These are phyloP conservation scores for Trachelus troglodyta DNA, from an alignment of 2,888 invertebrate genomes.

Conservation along the genomic window DNA sequence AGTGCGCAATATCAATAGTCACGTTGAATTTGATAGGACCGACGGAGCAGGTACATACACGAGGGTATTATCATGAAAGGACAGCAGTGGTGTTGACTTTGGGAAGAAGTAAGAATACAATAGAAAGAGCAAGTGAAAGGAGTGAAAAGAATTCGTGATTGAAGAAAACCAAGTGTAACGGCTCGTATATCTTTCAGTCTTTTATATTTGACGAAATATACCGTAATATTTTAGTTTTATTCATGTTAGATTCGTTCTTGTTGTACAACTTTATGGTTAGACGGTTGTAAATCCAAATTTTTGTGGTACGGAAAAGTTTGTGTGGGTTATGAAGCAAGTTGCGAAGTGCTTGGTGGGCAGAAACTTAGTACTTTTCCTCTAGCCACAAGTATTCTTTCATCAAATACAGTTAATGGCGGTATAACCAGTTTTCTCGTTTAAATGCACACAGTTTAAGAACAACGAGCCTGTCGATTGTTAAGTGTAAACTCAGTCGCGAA, in stretches of 20 bases:
- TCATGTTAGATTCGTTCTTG: conserved; percentile 16
- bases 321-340: conserved; percentile 42
- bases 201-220: conserved; percentile 14
- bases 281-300: conserved; percentile 38
- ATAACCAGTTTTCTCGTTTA: background rate
- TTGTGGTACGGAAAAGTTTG: conserved; percentile 35
- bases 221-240: conserved; percentile 20
- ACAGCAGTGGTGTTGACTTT: background rate
- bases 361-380: conserved; percentile 18
- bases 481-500: background rate
- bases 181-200: background rate
- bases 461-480: background rate
- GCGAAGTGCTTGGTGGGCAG: conserved; percentile 25
- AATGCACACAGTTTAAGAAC: background rate
- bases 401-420: background rate
- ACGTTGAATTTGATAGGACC: background rate
- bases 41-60: background rate
- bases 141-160: background rate
- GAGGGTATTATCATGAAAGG: background rate
- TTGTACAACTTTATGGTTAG: conserved; percentile 15
- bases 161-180: background rate
- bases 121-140: background rate
- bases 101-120: background rate
- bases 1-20: background rate
- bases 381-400: background rate